These are phyloP conservation scores for Hyppa rectilinea DNA, from an alignment of 2,888 invertebrate genomes.

Conservation along the genomic window DNA sequence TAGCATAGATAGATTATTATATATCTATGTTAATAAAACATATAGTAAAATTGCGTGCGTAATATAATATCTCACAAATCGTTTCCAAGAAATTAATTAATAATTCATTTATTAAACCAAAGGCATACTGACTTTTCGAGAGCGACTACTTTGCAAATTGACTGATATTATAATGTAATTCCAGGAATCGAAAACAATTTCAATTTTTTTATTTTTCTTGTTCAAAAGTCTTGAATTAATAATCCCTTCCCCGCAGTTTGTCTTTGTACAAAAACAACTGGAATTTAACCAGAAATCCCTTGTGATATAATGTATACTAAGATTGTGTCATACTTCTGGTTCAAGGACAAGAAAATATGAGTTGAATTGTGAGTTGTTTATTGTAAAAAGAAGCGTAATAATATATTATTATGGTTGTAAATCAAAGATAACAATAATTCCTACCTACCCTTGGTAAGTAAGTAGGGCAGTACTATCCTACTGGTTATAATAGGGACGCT, in stretches of 20 bases:
- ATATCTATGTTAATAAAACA: no score
- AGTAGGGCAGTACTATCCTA: neutral
- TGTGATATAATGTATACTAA: conserved; percentile 2
- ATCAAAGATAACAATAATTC: neutral
- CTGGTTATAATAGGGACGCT: no score
- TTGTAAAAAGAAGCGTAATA: neutral
- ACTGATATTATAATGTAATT: neutral
- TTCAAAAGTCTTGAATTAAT: conserved; percentile 11
- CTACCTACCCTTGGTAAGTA: no score
- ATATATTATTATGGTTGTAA: neutral
- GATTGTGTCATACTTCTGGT: neutral
- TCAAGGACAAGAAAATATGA: neutral
- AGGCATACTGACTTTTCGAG: neutral
- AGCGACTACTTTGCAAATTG: neutral
- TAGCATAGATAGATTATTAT: no score
- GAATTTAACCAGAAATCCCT: conserved; percentile 16
- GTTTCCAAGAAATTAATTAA: neutral
- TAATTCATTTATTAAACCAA: neutral
- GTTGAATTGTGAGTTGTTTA: neutral
- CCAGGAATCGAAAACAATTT: neutral
- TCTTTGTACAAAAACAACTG: neutral
- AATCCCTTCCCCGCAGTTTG: neutral
- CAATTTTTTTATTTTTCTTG: neutral
- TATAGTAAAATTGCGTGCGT: neutral
- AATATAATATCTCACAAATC: neutral